Percentiles rank a stretch among this genome's conserved stretches.
These are phyloP conservation scores for Calliopsis andreniformis DNA, from an alignment of 1,140 invertebrate genomes.

Conservation along the genomic window DNA sequence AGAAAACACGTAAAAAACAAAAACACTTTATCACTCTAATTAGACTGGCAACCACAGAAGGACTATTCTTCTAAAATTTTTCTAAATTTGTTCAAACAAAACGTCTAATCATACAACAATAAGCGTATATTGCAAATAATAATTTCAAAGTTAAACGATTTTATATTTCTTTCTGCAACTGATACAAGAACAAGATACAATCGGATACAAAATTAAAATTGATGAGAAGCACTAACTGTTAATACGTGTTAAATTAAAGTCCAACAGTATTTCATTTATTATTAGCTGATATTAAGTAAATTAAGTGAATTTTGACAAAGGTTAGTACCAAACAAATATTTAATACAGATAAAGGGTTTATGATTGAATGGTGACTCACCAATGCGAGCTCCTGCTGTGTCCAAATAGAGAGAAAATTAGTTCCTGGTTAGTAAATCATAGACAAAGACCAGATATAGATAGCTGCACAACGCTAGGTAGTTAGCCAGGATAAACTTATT, in stretches of 20 bases:
- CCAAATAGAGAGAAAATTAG: slow-evolving; percentile 75
- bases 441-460: slow-evolving; percentile 61
- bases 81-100: neutral
- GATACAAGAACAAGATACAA: too few relatives aligned
- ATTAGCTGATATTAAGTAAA: too few relatives aligned
- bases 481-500: slow-evolving; percentile 30
- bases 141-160: too few relatives aligned
- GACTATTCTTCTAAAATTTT: neutral
- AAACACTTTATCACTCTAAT: slow-evolving; percentile 8
- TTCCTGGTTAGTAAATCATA: slow-evolving; percentile 75
- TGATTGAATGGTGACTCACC: slow-evolving; percentile 74
- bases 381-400: slow-evolving; percentile 78
- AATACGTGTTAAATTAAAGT: neutral
- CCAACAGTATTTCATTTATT: too few relatives aligned
- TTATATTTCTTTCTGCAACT: too few relatives aligned
- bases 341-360: neutral
- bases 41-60: neutral
- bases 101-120: neutral
- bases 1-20: neutral
- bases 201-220: too few relatives aligned
- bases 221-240: neutral
- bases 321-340: neutral
- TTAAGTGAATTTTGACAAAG: too few relatives aligned
- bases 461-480: slow-evolving; percentile 40
- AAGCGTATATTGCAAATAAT: neutral